phyloP scores from a whole-genome alignment of 2,113 vertebrate species.

The Miniopterus natalensis region DNA sequence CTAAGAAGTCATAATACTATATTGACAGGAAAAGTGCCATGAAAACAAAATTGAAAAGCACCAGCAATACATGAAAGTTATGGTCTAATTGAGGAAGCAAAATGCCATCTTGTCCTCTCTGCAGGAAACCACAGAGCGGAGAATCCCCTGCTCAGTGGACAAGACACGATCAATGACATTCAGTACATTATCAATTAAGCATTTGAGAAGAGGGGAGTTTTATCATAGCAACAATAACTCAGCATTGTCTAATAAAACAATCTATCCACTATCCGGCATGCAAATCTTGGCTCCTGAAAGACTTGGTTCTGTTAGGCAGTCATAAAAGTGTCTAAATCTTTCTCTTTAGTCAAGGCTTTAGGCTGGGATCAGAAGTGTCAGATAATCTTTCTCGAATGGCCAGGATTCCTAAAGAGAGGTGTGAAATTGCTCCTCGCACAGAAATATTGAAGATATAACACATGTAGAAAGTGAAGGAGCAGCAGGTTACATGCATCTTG shows the following conservation, averaged over 20 bases:
- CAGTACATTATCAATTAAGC: conserved; percentile 65
- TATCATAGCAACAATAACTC: conserved; percentile 45
- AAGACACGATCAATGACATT: conserved; percentile 67
- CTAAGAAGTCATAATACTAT: conserved; percentile 6
- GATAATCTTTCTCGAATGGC: not conserved
- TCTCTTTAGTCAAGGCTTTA: not conserved
- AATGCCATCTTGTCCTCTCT: conserved; percentile 68
- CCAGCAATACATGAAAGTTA: conserved; percentile 22
- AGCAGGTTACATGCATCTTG: not conserved
- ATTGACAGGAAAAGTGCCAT: conserved; percentile 50
- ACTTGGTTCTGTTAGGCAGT: not conserved
- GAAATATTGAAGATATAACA: not conserved
- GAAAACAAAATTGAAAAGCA: conserved; percentile 30
- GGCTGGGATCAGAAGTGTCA: not conserved
- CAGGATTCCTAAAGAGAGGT: not conserved
- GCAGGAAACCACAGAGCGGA: conserved; percentile 43
- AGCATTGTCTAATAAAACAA: not conserved
- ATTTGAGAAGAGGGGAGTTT: conserved; percentile 60
- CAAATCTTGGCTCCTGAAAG: not conserved
- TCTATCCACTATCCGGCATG: not conserved
- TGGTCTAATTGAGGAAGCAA: conserved; percentile 61
- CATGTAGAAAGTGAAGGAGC: not conserved
- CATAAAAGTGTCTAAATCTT: not conserved
- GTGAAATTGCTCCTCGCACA: not conserved
- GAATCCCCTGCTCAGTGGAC: conserved; percentile 63